phyloP scores from a whole-genome alignment of 2,888 invertebrate species.

The Polia nebulosa region DNA sequence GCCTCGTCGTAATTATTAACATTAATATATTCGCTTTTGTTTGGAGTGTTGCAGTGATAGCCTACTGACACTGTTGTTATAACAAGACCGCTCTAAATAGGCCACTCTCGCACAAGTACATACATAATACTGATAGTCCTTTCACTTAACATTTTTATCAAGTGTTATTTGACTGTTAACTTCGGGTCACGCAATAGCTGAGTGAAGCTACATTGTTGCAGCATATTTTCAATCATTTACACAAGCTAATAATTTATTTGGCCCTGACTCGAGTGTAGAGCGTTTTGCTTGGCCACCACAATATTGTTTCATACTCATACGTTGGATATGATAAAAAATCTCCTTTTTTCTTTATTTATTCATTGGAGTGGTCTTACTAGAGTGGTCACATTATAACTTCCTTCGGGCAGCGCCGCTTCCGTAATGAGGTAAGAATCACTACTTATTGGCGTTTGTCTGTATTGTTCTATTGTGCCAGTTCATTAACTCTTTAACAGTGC shows the following conservation, averaged over 20 bases:
- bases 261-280: background rate
- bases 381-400: constrained; percentile 71
- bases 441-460: constrained; percentile 68
- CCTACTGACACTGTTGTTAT: constrained; percentile 73
- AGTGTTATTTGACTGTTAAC: constrained; percentile 24
- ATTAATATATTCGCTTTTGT: constrained; percentile 73
- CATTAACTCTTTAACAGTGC: constrained; percentile 70
- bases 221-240: background rate
- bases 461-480: constrained; percentile 75
- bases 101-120: constrained; percentile 27
- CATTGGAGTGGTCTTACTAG: constrained; percentile 67
- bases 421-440: constrained; percentile 77
- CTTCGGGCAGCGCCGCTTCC: constrained; percentile 67
- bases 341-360: constrained; percentile 4
- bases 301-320: background rate
- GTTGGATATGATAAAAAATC: background rate
- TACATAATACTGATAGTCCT: constrained; percentile 5
- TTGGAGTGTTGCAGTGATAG: constrained; percentile 73
- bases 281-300: background rate
- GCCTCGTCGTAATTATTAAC: constrained; percentile 60
- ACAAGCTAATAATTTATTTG: background rate
- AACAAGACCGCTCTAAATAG: constrained; percentile 66
- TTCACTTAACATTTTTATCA: constrained; percentile 25
- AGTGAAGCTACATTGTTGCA: background rate
- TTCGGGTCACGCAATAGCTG: background rate